Evolutionary conservation across 2,113 vertebrate species (phyloP), one percentile per base, ranked within the genome.

Genomic region (Microcebus ravelobensis): DNA sequence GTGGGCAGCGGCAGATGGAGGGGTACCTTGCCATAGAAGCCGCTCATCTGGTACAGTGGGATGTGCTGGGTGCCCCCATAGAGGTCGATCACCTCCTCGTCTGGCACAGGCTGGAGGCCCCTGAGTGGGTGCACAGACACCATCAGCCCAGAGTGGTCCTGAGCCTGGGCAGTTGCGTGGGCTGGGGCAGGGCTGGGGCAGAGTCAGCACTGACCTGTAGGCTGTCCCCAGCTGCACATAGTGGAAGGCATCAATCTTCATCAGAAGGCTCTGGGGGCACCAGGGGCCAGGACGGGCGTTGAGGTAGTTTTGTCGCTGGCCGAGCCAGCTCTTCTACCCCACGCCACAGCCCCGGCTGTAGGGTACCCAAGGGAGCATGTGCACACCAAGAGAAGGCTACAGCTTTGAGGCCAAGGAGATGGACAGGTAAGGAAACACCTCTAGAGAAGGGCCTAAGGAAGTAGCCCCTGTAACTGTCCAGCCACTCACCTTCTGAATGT

Each of bases 211-310:
- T 98, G 82, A 99, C 99, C 99, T 98, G 73, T 99, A 99, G 74
- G 98, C 99, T 0, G 99, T 99, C 65, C 99, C 99, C 94, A 99
- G 97, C 74, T 99, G 99, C 82, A 99, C 99, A 11, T 99, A 99
- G 87, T 99, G 99, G 97, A 98, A 99, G 95, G 99, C 99, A 80
- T 99, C 99, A 0, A 99, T 99, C 98, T 99, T 99, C 99, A 99
- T 99, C 93, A 99, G 98, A 57, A 99, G 98, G 76, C 99, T 99
- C 99, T 99, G 97, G 87, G 76, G 68, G 93, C 13, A 83, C 73
- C 25, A 87, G 2, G 95, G n/a, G 92, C 11, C 11, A 25, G 97
- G 86, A 20, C 0, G 17, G 57, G 59, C 9, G 9, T 61, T 61
- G 18, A 18, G 15, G 34, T 76, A 83, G 71, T 39, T 25, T 3